A percentile compares a stretch with the other conserved stretches of the same genome.
These are phyloP conservation scores for Oreochromis aureus DNA, from an alignment of 2,113 vertebrate genomes.

Conservation along the genomic window DNA sequence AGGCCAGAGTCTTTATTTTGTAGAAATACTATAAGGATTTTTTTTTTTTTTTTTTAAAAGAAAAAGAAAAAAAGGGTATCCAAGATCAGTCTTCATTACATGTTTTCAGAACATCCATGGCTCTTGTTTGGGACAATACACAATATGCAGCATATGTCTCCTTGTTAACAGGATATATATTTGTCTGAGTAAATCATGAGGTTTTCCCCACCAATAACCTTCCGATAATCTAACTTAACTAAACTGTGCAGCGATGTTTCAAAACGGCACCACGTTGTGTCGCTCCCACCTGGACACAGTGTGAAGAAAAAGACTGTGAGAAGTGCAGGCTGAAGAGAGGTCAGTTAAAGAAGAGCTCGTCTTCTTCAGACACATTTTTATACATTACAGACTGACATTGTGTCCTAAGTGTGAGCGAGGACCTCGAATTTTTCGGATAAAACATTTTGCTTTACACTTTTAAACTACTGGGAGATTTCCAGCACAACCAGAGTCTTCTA, in stretches of 20 bases:
- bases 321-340: neutral
- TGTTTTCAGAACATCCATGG: neutral
- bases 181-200: neutral
- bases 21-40: slow-evolving; percentile 11
- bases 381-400: neutral
- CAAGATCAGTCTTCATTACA: neutral
- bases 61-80: neutral
- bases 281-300: neutral
- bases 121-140: neutral
- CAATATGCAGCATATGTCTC: neutral
- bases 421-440: neutral
- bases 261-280: neutral
- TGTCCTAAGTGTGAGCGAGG: neutral
- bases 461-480: neutral
- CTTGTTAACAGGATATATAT: neutral
- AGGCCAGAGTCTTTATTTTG: slow-evolving; percentile 27
- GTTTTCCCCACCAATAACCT: neutral
- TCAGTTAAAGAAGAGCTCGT: neutral
- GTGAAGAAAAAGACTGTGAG: neutral
- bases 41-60: no score
- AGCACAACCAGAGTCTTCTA: neutral
- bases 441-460: neutral
- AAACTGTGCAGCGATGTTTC: neutral
- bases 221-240: neutral
- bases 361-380: neutral